Evolutionary conservation across 2,888 invertebrate genomes (phyloP), one percentile per base, ranked within the genome.

Genomic region (Eupithecia vulgata): DNA sequence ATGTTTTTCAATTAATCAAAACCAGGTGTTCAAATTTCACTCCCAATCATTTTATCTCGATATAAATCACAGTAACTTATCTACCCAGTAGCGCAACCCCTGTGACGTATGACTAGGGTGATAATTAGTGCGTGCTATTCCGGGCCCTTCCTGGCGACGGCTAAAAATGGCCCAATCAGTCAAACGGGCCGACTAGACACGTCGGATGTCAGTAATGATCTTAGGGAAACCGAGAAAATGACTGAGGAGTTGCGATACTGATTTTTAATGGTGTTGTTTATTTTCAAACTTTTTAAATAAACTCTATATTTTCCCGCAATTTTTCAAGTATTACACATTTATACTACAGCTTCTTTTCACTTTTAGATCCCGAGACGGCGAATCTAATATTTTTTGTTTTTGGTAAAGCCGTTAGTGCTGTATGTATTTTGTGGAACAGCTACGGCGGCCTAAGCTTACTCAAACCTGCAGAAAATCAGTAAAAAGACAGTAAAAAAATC

Each of bases 141-240:
- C 82, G 87, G 83, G 85, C 89, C 90, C 89, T 88, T 88, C 88
- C 87, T 82, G 25, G 74, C 73, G 84, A 74, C 78, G 83, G 84
- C 93, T 93, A 92, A 93, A 94, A 94, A 91, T 94, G 91, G 92
- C 91, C 86, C 90, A 92, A 94, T 94, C 94, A 91, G 88, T 93
- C 92, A 92, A 92, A 91, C 83, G 81, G 82, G 81, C 67, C 76
- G 76, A 70, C 80, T 84, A 84, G 72, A 42, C 82, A 84, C 82
- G 81, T 81, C 84, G 84, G 82, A 84, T 83, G 85, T 82, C 80
- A 79, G 78, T 83, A 82, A 86, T 83, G 82, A 84, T 81, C 82
- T 83, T 76, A 67, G 66, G 25, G 67, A 67, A 67, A 64, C 52
- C 17, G 66, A 35, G 48, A 48, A 69, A 68, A 70, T 67, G 61